Conservation (phyloP, 2,113 vertebrate species). For the Equus quagga region DNA sequence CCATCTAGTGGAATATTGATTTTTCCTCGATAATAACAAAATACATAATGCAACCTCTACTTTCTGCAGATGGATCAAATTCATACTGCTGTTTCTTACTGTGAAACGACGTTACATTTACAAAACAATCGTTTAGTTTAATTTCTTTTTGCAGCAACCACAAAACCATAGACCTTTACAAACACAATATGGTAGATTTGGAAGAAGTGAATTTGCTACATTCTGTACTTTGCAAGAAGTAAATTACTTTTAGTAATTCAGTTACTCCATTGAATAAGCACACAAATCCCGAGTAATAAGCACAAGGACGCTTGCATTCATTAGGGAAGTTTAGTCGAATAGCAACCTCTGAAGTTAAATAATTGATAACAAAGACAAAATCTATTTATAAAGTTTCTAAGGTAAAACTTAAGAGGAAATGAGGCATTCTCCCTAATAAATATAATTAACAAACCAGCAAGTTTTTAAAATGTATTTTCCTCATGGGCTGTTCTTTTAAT, state of each 20-base stretch:
- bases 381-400: conserved; percentile 6
- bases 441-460: background rate
- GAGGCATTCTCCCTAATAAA: background rate
- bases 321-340: background rate
- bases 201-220: background rate
- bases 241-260: background rate
- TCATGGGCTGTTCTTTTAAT: background rate
- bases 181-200: background rate
- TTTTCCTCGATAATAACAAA: conserved; percentile 68
- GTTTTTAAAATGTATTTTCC: background rate
- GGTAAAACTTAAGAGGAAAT: conserved; percentile 8
- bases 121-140: background rate
- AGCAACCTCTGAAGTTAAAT: background rate
- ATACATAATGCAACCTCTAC: background rate
- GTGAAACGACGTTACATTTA: background rate
- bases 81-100: background rate
- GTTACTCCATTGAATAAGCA: background rate
- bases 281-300: background rate
- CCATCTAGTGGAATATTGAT: conserved; percentile 88
- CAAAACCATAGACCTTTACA: background rate
- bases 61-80: background rate
- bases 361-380: conserved; percentile 17
- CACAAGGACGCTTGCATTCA: background rate
- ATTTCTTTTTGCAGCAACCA: background rate
- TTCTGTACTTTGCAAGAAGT: background rate